Conservation (phyloP, 2,888 invertebrate species). For the Athripsodes cinereus region DNA sequence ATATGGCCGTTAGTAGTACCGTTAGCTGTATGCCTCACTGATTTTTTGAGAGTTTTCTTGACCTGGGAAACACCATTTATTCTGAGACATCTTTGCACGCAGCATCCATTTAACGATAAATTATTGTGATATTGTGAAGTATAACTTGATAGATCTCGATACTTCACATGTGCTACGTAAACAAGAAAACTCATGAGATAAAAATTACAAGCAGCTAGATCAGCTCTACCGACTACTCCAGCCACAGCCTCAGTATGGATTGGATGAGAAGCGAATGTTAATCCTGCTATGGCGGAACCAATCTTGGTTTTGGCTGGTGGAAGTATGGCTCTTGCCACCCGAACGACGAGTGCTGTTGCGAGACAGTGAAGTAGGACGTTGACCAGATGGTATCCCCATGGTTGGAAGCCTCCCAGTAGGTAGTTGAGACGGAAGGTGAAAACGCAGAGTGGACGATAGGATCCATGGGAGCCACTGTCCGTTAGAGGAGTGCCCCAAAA, state of each 20-base stretch:
- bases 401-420: slow-evolving; percentile 68
- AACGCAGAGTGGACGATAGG: slow-evolving; percentile 89
- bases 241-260: slow-evolving; percentile 97
- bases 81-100: slow-evolving; percentile 22
- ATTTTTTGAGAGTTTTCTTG: slow-evolving; percentile 24
- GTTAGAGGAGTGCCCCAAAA: slow-evolving; percentile 96
- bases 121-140: slow-evolving; percentile 13
- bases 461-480: slow-evolving; percentile 93
- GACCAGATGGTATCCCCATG: slow-evolving; percentile 79
- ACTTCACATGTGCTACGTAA: slow-evolving; percentile 72
- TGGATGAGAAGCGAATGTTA: slow-evolving; percentile 91
- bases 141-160: slow-evolving; percentile 42
- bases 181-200: slow-evolving; percentile 82
- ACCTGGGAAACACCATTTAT: slow-evolving; percentile 21
- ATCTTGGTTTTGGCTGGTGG: slow-evolving; percentile 57
- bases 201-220: slow-evolving; percentile 85
- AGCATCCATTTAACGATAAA: slow-evolving; percentile 19
- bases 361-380: slow-evolving; percentile 82
- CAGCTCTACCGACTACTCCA: slow-evolving; percentile 92
- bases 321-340: slow-evolving; percentile 65
- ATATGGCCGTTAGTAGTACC: slow-evolving; percentile 25
- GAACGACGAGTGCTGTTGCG: slow-evolving; percentile 77
- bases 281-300: slow-evolving; percentile 69
- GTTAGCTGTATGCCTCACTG: slow-evolving; percentile 17
- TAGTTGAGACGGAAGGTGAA: slow-evolving; percentile 83